Evolutionary conservation across 2,797 vertebrate species (phyloP), one percentile per base, ranked within the genome.

Genomic region (Hydrocynus forskahlii): DNA sequence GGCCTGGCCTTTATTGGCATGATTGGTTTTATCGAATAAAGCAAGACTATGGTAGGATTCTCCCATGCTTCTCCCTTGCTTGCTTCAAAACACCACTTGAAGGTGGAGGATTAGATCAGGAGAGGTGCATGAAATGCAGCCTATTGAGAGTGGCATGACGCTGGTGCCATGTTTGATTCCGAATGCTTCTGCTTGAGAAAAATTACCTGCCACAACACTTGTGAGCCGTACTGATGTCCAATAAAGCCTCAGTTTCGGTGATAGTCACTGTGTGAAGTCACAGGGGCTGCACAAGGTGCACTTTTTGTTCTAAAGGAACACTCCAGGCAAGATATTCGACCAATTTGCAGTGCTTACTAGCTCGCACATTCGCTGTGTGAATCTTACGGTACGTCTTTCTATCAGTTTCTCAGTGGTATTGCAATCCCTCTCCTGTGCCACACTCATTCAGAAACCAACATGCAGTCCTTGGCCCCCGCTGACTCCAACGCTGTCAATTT

Each of bases 401-500:
- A 40, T 80, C 67, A 45, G 40, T 45, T 77, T 78, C 67, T 73
- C 75, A 52, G 59, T 35, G 50, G 67, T 57, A 50, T 59, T 76
- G 50, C 14, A 7, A 54, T 73, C 48, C 75, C 60, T 62, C 40
- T 70, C 21, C 45, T 71, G 75, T 40, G 23, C 57, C 81, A 64
- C 69, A 78, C 50, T 67, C 48, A 79, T 70, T 74, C 21, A 75
- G 57, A 81, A 79, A 67, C 68, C 66, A 69, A 74, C 77, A 80
- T 80, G 72, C 40, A 75, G 77, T 59, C 72, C 10, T 50, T 59
- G 66, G 45, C 68, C 62, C 38, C 67, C 7, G 50, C 75, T 71
- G 21, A 72, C 68, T 81, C 75, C 76, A 66, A 19, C 2, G 35
- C 40, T 74, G 73, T 79, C 83, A 79, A 83, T 83, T 68, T 76